phyloP scores from a whole-genome alignment of 2,113 vertebrate species.

The Podarcis raffonei region DNA sequence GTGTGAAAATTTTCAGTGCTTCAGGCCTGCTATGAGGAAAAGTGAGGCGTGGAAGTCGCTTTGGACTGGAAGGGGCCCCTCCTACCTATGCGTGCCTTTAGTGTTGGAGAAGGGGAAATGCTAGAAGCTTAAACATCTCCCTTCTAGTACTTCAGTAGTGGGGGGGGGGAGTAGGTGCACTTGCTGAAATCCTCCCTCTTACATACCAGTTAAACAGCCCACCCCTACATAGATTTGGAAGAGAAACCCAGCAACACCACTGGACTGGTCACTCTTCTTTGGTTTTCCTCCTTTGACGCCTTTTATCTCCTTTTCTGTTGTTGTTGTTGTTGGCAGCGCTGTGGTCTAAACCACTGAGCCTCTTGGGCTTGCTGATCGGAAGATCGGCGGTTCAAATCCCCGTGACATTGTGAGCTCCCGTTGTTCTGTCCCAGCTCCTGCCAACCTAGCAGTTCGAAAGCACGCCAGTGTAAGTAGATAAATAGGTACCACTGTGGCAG shows the following conservation, averaged over 20 bases:
- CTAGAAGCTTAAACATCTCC: neutral
- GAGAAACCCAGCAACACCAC: neutral
- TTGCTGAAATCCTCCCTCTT: too few species aligned
- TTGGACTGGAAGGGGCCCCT: neutral
- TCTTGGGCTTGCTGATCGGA: too few species aligned
- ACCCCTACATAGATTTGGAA: neutral
- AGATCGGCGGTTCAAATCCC: too few species aligned
- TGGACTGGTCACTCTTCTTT: neutral
- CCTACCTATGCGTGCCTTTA: neutral
- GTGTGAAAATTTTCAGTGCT: too few species aligned
- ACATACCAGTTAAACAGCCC: neutral
- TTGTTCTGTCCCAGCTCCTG: too few species aligned
- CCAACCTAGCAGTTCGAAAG: too few species aligned
- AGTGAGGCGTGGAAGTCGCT: neutral
- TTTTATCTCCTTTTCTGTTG: neutral
- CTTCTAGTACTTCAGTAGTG: neutral
- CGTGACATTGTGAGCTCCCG: too few species aligned
- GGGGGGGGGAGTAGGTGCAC: neutral
- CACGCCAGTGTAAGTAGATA: too few species aligned
- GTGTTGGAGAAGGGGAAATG: neutral
- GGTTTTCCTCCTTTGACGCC: neutral
- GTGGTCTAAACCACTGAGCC: too few species aligned
- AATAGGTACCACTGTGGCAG: too few species aligned
- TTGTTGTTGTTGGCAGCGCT: too few species aligned
- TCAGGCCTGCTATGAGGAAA: neutral